Percentiles rank a stretch among this genome's conserved stretches.
These are phyloP conservation scores for Rhagoletis pomonella DNA, from an alignment of 1,140 invertebrate genomes.

Conservation along the genomic window DNA sequence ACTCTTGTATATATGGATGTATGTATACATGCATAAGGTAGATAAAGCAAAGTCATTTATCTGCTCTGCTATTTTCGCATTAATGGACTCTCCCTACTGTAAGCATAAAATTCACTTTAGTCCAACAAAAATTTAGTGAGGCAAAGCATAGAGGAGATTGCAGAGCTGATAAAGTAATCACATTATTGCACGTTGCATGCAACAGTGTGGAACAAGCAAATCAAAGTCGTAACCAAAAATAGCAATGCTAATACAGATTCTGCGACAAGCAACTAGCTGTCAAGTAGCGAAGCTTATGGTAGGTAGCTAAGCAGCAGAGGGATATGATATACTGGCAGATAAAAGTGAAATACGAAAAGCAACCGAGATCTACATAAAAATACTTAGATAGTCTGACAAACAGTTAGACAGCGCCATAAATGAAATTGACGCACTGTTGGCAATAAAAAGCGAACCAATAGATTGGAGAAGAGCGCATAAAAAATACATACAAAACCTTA, in stretches of 20 bases:
- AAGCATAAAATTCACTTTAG: neutral
- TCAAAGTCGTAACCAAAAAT: conserved; percentile 31
- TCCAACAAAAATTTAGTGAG: neutral
- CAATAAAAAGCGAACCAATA: neutral
- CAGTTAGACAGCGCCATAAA: neutral
- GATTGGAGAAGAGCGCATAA: neutral
- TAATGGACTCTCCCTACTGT: neutral
- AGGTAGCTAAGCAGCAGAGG: neutral
- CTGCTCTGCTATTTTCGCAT: too few relatives aligned
- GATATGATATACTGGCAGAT: neutral
- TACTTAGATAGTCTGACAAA: neutral
- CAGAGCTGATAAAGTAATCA: conserved; percentile 15
- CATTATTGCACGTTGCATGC: conserved; percentile 24
- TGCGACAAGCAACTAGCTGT: neutral
- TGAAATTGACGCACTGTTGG: conserved; percentile 27
- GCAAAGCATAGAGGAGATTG: neutral
- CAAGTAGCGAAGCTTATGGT: neutral
- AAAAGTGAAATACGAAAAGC: neutral
- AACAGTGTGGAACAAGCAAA: conserved; percentile 33
- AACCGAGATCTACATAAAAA: neutral
- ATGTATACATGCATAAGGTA: too few relatives aligned
- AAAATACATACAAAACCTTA: neutral
- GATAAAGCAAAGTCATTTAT: too few relatives aligned
- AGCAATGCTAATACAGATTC: neutral
- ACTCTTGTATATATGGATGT: too few relatives aligned